phyloP scores from a whole-genome alignment of 2,888 invertebrate genomes.

The Sceliomorpha sp. region DNA sequence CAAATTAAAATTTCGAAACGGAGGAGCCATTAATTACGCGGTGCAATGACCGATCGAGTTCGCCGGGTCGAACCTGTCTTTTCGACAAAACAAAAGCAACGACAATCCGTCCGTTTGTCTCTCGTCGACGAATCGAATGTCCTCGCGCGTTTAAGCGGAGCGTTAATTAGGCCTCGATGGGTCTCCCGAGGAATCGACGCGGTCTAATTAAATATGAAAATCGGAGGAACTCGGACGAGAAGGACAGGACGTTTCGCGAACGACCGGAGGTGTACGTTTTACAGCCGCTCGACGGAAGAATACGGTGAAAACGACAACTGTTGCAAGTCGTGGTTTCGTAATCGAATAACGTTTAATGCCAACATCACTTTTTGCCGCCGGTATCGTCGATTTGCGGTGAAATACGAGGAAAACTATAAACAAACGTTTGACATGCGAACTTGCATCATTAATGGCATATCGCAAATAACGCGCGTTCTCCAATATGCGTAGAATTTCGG shows the following conservation, averaged over 20 bases:
- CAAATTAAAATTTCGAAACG: constrained; percentile 28
- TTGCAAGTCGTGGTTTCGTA: too few species aligned
- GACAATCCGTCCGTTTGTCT: constrained; percentile 9
- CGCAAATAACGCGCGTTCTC: constrained; percentile 3
- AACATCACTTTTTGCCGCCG: too few species aligned
- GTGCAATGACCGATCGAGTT: constrained; percentile 24
- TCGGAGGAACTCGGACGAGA: neutral
- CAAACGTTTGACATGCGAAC: too few species aligned
- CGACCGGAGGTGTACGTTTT: too few species aligned
- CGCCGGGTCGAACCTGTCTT: constrained; percentile 20
- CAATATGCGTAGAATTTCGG: constrained; percentile 10
- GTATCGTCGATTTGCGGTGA: too few species aligned
- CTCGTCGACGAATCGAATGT: constrained; percentile 26
- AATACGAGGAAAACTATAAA: too few species aligned
- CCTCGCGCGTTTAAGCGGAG: constrained; percentile 11
- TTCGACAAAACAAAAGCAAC: constrained; percentile 17
- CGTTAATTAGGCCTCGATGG: constrained; percentile 17
- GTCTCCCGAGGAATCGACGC: neutral
- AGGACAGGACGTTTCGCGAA: neutral
- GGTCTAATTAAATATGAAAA: neutral
- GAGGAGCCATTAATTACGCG: constrained; percentile 16
- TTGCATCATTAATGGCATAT: constrained; percentile 23
- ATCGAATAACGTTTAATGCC: too few species aligned
- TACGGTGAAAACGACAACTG: too few species aligned
- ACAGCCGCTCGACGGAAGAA: too few species aligned